Base-by-base conservation (phyloP, 2,888 invertebrate genomes). In the Syrphus vitripennis region DNA sequence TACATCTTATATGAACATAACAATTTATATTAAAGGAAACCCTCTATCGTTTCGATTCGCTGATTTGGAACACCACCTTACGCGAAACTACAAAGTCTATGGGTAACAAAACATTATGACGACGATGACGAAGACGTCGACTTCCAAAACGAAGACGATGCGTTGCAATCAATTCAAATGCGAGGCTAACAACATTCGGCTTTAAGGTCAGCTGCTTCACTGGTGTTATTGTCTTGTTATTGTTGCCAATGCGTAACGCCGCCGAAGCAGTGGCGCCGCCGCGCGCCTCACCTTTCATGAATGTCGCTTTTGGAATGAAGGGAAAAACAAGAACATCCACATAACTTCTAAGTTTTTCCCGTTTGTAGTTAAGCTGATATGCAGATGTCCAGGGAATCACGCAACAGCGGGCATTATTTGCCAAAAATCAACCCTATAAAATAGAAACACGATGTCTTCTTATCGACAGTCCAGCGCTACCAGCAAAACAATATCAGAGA, bases 21-120 rank as follows among this genome's bases (percentile, higher is more conserved):
- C 16, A 50, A 61, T 45, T 57, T 45, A 37, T 29, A 45, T 48
- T 19, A 26, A 75, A 65, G 71, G 71, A 80, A 84, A 76, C 53
- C 72, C 72, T 69, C 57, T 50, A 40, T 29, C 81, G 81, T 74
- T 72, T 65, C 86, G 77, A 86, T 82, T 65, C 86, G 86, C 77
- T 86, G 86, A 86, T 82, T 86, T 86, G 86, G 86, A 86, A 86
- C 86, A 82, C 81, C 86, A 86, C 86, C 81, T 81, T 86, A 86
- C 86, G 86, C 86, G 86, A 86, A 81, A 80, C 77, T 59, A 72
- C 50, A 2, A 24, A n/a, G n/a, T n/a, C n/a, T n/a, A n/a, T n/a
- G n/a, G n/a, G n/a, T n/a, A 12, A 14, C 1, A 6, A 24, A 57
- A 34, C 6, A 53, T 26, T 9, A 12, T 57, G 16, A 55, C 16